phyloP scores from a whole-genome alignment of 2,888 invertebrate species.

The Cylindroiulus punctatus region DNA sequence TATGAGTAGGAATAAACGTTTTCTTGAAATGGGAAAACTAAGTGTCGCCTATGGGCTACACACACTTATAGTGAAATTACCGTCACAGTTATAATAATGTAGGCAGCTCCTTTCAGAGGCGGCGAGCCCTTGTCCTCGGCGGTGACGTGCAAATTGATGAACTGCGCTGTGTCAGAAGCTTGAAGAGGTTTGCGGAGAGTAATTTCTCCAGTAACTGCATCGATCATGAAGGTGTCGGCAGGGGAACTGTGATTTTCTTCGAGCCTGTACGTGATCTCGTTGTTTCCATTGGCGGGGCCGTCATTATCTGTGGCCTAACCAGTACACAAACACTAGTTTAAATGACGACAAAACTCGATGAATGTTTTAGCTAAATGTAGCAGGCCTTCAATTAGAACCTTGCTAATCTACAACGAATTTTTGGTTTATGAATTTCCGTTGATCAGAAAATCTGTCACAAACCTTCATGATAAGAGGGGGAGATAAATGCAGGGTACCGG shows the following conservation, averaged over 20 bases:
- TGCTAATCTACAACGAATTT: no score
- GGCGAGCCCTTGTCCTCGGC: slow-evolving; percentile 78
- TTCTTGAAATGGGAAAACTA: no score
- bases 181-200: slow-evolving; percentile 60
- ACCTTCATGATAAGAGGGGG: slow-evolving; percentile 80
- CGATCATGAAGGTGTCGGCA: slow-evolving; percentile 71
- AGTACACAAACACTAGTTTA: neutral
- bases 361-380: no score
- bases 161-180: slow-evolving; percentile 28
- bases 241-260: slow-evolving; percentile 75
- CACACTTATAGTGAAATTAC: slow-evolving; percentile 64
- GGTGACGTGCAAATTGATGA: slow-evolving; percentile 60
- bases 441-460: slow-evolving; percentile 46
- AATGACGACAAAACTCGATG: no score
- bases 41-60: no score
- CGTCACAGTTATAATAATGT: slow-evolving; percentile 78
- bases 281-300: slow-evolving; percentile 66
- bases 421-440: no score
- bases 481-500: slow-evolving; percentile 79
- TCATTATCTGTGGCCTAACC: slow-evolving; percentile 78
- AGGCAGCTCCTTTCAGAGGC: slow-evolving; percentile 74
- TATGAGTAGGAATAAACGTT: neutral
- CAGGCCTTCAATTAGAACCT: no score
- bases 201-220: slow-evolving; percentile 73
- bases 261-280: slow-evolving; percentile 74